These are phyloP conservation scores for Criorhina ranunculi DNA, from an alignment of 2,888 invertebrate species.

Conservation along the genomic window DNA sequence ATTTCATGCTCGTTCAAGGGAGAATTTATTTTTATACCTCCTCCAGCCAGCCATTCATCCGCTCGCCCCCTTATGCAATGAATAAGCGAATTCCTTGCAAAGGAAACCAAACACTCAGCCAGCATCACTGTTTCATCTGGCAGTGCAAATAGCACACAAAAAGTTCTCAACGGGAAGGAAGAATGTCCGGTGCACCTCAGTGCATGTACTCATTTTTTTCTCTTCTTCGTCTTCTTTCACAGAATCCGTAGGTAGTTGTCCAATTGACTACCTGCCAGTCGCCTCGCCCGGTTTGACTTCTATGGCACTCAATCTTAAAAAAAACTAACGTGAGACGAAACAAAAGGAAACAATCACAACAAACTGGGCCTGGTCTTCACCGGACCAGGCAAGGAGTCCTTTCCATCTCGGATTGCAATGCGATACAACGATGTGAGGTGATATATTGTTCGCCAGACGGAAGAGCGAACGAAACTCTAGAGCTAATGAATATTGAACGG, in stretches of 20 bases:
- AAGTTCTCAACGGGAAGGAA: constrained; percentile 30
- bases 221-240: constrained; percentile 16
- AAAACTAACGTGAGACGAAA: constrained; percentile 68
- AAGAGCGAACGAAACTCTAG: constrained; percentile 6
- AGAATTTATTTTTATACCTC: constrained; percentile 61
- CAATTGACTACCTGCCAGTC: constrained; percentile 72
- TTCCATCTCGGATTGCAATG: constrained; percentile 28
- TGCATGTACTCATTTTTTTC: constrained; percentile 57
- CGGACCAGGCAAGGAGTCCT: constrained; percentile 25
- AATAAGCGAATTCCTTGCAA: constrained; percentile 66
- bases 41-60: constrained; percentile 29
- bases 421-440: constrained; percentile 60
- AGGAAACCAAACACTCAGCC: constrained; percentile 67
- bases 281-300: constrained; percentile 65
- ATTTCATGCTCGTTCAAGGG: constrained; percentile 61
- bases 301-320: constrained; percentile 64
- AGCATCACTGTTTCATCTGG: constrained; percentile 62
- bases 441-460: constrained; percentile 64
- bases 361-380: constrained; percentile 60
- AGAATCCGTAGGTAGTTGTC: constrained; percentile 61
- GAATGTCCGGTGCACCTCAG: constrained; percentile 66
- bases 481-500: constrained; percentile 72
- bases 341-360: constrained; percentile 75
- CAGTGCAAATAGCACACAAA: constrained; percentile 50
- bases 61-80: constrained; percentile 32